Evolutionary conservation across 2,797 vertebrate species (phyloP).

Genomic region (Falco peregrinus): DNA sequence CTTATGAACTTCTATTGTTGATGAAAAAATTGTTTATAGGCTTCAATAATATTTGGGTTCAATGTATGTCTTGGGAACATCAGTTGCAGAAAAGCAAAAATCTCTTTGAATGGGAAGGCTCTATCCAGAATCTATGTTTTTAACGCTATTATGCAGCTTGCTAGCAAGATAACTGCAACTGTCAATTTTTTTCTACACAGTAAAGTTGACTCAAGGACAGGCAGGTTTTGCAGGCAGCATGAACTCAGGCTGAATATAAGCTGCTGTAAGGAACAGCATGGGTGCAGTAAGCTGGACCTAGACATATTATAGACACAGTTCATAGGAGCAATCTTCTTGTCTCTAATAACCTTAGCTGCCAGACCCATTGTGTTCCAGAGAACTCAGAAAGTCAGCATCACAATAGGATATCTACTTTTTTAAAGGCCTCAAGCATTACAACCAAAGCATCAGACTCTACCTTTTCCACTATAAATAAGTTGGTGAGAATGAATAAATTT

Average conservation of each 20-base stretch:
- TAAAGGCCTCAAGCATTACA: not conserved
- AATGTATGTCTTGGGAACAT: not conserved
- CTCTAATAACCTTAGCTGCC: not conserved
- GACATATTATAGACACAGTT: not conserved
- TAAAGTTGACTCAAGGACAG: not conserved
- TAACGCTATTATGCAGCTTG: not conserved
- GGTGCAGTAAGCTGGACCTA: not conserved
- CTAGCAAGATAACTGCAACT: conserved; percentile 14
- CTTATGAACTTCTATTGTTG: not conserved
- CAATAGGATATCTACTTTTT: not conserved
- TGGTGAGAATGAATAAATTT: not conserved
- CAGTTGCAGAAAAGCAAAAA: not conserved
- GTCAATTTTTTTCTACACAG: not conserved
- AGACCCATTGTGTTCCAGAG: not conserved
- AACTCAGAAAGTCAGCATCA: not conserved
- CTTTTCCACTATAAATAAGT: not conserved
- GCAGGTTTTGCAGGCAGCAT: not conserved
- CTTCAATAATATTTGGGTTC: not conserved
- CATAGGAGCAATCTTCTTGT: not conserved
- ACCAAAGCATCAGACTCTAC: not conserved
- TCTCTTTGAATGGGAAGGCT: not conserved
- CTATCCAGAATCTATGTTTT: not conserved
- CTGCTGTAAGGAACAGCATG: not conserved
- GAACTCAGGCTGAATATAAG: not conserved
- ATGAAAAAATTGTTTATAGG: not conserved